Conservation (phyloP, 2,888 invertebrate species). For the Xestia xanthographa region DNA sequence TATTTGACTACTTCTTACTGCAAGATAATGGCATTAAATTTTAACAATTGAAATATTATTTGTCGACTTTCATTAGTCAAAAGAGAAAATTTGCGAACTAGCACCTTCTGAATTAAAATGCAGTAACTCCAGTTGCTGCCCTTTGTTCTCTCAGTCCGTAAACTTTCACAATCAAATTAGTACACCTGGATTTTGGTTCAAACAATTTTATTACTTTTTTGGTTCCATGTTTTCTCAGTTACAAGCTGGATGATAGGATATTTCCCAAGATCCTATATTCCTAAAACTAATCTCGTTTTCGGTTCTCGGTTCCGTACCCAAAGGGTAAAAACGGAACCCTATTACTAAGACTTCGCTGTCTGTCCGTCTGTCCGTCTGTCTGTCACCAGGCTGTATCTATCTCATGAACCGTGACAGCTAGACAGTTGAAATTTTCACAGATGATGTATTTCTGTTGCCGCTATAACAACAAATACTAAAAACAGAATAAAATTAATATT, state of each 20-base stretch:
- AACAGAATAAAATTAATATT: too few relatives aligned
- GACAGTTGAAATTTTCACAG: too few relatives aligned
- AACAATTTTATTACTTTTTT: background rate
- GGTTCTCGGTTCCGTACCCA: too few relatives aligned
- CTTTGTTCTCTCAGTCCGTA: background rate
- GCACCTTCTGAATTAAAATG: background rate
- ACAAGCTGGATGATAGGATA: background rate
- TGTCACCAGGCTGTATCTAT: too few relatives aligned
- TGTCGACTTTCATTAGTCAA: background rate
- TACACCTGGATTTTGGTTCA: background rate
- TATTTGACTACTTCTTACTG: background rate
- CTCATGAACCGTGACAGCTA: too few relatives aligned
- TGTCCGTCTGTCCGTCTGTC: too few relatives aligned
- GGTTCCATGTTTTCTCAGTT: background rate
- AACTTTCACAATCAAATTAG: background rate
- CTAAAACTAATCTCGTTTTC: background rate
- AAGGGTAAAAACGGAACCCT: too few relatives aligned
- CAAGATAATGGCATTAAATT: background rate
- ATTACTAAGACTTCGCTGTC: too few relatives aligned
- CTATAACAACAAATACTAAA: too few relatives aligned
- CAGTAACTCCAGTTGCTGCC: background rate
- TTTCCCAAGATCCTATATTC: background rate
- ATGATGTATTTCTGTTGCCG: too few relatives aligned
- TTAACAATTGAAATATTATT: background rate
- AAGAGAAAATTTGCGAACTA: background rate